Evolutionary conservation across 1,140 invertebrate species (phyloP), one percentile per base, ranked within the genome.

Genomic region (Penaeus chinensis): DNA sequence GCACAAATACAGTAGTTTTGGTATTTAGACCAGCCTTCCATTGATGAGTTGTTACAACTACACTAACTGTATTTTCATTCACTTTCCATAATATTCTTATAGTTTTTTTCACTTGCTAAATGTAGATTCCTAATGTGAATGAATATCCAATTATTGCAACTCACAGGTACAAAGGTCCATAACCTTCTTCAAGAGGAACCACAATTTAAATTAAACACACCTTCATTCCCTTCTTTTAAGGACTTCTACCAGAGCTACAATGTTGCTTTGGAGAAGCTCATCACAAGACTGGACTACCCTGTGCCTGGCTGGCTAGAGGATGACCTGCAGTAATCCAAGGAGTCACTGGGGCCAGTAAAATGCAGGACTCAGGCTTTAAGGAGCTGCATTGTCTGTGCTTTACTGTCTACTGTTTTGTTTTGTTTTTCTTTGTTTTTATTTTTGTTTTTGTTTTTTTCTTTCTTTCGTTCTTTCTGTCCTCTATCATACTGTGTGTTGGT

Each of bases 291-390:
- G 87, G 96, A 97, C 85, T 94, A 95, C 82, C 94, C 95, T 54
- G 95, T 98, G 89, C 98, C 98, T 19, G 95, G 96, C 91, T 99
- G 98, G 98, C 93, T 99, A 84, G 97, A 98, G 92, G 96, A 98
- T 90, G 97, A 98, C 91, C 94, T 99, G 60, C 86, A 87, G 60
- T 87, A 84, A 37, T 13, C 32, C 47, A 69, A n/a, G 62, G 24
- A 24, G 37, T 32, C 27, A 60, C 32, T 18, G n/a, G 13, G 42
- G 11, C 81, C 47, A 69, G 47, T 27, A 66, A 66, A n/a, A 62
- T 42, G 37, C 22, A 19, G 62, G 37, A 16, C 19, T 62, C 69
- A 47, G 69, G 32, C 61, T 27, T 47, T 66, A 95, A 94, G 77
- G 94, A 95, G 90, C 94, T 86, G 19, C 89, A 83, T 82, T 63